Percentiles rank a stretch among this genome's conserved stretches.
Evolutionary conservation across 2,888 invertebrate species (phyloP).

Genomic region (Lepidocyrtinus sp.): DNA sequence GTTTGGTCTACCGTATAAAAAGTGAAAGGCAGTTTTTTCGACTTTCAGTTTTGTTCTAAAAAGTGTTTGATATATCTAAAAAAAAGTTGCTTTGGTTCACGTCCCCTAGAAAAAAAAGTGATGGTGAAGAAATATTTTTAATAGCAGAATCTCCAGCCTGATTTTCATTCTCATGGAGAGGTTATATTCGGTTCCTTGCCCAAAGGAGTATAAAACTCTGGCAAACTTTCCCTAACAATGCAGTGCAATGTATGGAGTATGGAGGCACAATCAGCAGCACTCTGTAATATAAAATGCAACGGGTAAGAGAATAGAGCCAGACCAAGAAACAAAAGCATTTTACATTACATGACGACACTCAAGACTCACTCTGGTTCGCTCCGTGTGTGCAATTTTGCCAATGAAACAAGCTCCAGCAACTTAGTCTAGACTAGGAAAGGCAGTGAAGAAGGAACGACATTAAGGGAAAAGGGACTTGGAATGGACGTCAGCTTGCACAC

Average conservation of each 20-base stretch:
- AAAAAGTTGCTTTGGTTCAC: neutral
- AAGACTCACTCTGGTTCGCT: conserved; percentile 8
- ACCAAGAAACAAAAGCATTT: conserved; percentile 7
- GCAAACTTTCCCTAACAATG: neutral
- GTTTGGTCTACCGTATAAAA: neutral
- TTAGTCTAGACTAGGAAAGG: neutral
- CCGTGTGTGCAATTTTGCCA: neutral
- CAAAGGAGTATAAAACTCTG: neutral
- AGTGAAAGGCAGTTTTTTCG: neutral
- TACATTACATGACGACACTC: neutral
- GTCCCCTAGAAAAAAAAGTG: neutral
- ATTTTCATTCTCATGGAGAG: no score
- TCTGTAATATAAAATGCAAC: neutral
- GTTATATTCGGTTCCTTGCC: no score
- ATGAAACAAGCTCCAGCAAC: neutral
- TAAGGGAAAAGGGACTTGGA: neutral
- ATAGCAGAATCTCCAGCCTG: no score
- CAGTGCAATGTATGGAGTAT: neutral
- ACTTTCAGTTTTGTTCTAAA: neutral
- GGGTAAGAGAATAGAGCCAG: neutral
- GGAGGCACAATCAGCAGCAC: neutral
- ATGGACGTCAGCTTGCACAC: conserved; percentile 14
- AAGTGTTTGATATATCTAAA: neutral
- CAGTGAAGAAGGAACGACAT: neutral
- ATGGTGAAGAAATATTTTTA: neutral